Evolutionary conservation across 2,888 invertebrate species (phyloP), one percentile per base, ranked within the genome.

Genomic region (Notocelia uddmanniana): DNA sequence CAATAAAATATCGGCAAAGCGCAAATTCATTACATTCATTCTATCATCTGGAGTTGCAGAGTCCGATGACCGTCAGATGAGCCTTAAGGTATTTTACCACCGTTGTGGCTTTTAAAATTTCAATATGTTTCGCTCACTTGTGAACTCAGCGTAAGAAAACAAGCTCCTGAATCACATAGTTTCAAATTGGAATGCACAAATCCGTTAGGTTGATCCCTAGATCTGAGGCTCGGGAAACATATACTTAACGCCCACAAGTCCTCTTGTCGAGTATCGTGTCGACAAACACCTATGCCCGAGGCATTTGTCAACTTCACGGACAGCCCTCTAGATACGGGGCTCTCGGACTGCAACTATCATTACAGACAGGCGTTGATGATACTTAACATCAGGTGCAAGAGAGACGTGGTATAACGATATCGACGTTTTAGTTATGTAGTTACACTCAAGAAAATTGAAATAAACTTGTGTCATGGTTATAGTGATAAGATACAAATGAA

Each of bases 301-400:
- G 83, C 88, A 89, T 90, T 89, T 89, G 89, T 90, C 89, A 89
- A 86, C 87, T 87, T 86, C 87, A 85, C 80, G 75, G 81, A 84
- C 88, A 88, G 79, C 82, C 80, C 85, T 85, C 78, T 74, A 78
- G 72, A 45, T 48, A 73, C 76, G 80, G 73, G 73, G 64, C 77
- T 75, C 80, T 80, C 75, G 74, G 78, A 76, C 79, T 80, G 78
- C 79, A 79, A 77, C 80, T 77, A 77, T 76, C 74, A 76, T 78
- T 76, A 79, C 77, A 76, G 71, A 73, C 73, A 74, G 78, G 76
- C 76, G 74, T 76, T 73, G 75, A 78, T 76, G 76, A 77, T 73
- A 63, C 72, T 68, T 26, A 31, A 50, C 37, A 68, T 68, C 55
- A 68, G 60, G 62, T 72, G 57, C 26, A 72, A 31, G 68, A 6